Evolutionary conservation across 2,888 invertebrate genomes (phyloP), one percentile per base, ranked within the genome.

Genomic region (Lobophora halterata): DNA sequence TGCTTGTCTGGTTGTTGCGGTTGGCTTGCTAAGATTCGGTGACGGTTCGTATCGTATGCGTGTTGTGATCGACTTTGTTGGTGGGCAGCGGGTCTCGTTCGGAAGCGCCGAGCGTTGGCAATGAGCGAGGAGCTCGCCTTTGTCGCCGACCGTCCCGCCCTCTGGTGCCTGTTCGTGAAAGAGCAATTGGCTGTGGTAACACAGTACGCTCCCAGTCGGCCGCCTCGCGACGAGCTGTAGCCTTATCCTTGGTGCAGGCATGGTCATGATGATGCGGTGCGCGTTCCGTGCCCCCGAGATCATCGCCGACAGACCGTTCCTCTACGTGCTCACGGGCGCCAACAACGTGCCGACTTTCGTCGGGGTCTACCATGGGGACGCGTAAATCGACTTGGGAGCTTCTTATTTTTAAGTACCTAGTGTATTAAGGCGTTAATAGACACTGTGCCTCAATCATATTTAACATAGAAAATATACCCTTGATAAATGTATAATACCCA

Each of bases 261-360:
- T 82, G 79, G 79, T 79, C 74, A 7, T 82, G 53, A 79, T 79
- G 82, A 45, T 79, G 72, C 75, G 79, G 38, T 79, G 81, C 58
- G 72, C 73, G 32, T 62, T 34, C 68, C 68, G 18, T 11, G n/a
- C 70, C 51, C 59, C 50, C 19, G 35, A 34, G 39, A 83, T 87
- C 78, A 46, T 28, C 43, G 87, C 81, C 12, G 75, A 88, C 59
- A 79, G 71, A n/a, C 77, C 88, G 13, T 87, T 80, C 79, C 59
- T 80, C 55, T 82, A 75, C 73, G 30, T 72, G 47, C 71, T 80
- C 46, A 29, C 57, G 26, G 71, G 56, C 56, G 45, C 56, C 19
- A 60, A 63, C 6, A 51, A 49, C 40, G 47, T 64, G 35, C 49
- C 68, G 17, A 58, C 75, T 41, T 85, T 83, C 71, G 41, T 73